A percentile compares a stretch with the other conserved stretches of the same genome.
Conservation (phyloP, 2,797 vertebrate species). For the Melopsittacus undulatus region DNA sequence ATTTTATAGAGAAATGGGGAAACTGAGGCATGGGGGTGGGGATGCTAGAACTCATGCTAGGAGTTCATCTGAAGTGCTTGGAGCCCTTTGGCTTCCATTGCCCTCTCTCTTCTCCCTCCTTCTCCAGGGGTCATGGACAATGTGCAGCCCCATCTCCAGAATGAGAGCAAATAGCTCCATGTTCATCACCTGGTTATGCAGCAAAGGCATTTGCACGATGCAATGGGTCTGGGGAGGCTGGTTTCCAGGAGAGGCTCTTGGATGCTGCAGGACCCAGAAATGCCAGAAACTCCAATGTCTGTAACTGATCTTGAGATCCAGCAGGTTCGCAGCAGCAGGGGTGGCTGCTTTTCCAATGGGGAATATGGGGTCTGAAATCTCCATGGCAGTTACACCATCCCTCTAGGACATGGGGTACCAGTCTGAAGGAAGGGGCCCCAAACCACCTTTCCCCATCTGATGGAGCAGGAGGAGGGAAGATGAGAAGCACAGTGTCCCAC, state of each 20-base stretch:
- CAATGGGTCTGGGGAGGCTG: neutral
- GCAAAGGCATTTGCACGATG: neutral
- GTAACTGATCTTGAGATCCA: neutral
- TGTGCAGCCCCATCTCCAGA: neutral
- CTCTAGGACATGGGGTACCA: neutral
- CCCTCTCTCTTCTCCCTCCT: neutral
- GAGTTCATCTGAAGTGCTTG: neutral
- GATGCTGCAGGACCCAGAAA: neutral
- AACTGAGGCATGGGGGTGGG: neutral
- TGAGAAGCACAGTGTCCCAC: constrained; percentile 17
- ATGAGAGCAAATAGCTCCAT: neutral
- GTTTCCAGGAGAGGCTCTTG: neutral
- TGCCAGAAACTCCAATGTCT: neutral
- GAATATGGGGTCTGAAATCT: neutral
- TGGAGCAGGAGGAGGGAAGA: neutral
- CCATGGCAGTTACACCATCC: neutral
- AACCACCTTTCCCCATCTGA: neutral
- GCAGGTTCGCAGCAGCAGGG: neutral
- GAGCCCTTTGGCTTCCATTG: neutral
- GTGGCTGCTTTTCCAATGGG: neutral
- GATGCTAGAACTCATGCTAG: neutral
- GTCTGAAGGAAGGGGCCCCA: neutral
- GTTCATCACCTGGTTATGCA: neutral
- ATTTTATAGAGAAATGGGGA: neutral
- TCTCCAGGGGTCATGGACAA: neutral